These are phyloP conservation scores for Amphiura filiformis DNA, from an alignment of 35 echinoderm and acorn worm genomes.

Conservation along the genomic window DNA sequence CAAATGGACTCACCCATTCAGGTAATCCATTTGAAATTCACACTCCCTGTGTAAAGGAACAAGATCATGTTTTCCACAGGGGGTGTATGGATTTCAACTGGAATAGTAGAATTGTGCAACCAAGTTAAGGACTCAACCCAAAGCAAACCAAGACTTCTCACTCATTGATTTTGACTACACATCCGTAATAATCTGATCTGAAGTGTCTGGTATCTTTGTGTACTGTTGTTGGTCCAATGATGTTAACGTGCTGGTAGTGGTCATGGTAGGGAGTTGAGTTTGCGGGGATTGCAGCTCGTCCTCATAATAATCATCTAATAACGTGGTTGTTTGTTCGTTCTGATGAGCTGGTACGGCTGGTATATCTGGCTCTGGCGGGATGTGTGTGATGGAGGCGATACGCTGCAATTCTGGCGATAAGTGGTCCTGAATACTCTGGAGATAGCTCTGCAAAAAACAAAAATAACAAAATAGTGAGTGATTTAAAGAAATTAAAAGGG, in stretches of 20 bases:
- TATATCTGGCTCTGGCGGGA: conserved; percentile 70
- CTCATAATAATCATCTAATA: neutral
- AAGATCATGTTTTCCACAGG: too few relatives aligned
- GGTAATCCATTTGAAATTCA: too few relatives aligned
- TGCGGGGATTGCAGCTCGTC: neutral
- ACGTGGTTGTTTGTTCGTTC: neutral
- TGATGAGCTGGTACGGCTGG: conserved; percentile 6
- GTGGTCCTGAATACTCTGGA: conserved; percentile 93
- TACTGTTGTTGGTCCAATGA: neutral
- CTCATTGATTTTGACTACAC: neutral
- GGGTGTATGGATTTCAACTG: too few relatives aligned
- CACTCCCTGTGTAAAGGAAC: too few relatives aligned
- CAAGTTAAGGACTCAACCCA: neutral
- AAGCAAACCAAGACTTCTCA: neutral
- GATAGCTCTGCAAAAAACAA: conserved; percentile 75
- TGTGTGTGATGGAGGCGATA: conserved; percentile 82
- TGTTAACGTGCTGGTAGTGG: neutral
- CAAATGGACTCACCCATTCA: too few relatives aligned
- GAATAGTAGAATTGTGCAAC: too few relatives aligned
- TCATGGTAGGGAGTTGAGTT: neutral
- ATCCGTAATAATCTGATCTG: neutral
- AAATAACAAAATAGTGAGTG: conserved; percentile 8
- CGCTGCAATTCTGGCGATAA: conserved; percentile 90
- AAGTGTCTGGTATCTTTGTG: neutral
- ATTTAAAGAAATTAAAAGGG: neutral